Conservation (phyloP, 2,888 invertebrate species). For the Cataglyphis livida region DNA sequence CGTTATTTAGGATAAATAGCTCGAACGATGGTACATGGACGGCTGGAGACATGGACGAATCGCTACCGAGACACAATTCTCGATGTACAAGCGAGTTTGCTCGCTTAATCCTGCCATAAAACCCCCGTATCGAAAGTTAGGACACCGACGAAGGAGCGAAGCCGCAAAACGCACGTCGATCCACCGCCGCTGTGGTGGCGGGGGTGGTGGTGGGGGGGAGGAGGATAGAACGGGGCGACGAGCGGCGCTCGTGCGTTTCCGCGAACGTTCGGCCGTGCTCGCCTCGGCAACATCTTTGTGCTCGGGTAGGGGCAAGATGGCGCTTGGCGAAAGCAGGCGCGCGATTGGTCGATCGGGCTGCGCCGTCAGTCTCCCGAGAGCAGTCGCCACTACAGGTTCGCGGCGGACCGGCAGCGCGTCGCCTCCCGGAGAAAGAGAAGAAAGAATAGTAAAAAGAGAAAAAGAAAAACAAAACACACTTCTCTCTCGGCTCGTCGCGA, state of each 20-base stretch:
- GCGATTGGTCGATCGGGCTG: slow-evolving; percentile 77
- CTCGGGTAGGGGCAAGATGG: slow-evolving; percentile 77
- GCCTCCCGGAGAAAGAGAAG: slow-evolving; percentile 40
- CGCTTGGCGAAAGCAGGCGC: slow-evolving; percentile 73
- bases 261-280: slow-evolving; percentile 64
- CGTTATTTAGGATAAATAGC: slow-evolving; percentile 12
- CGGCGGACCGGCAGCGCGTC: slow-evolving; percentile 66
- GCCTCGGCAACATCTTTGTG: slow-evolving; percentile 72
- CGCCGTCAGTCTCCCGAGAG: slow-evolving; percentile 77
- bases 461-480: slow-evolving; percentile 64
- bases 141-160: slow-evolving; percentile 62
- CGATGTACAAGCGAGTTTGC: not conserved
- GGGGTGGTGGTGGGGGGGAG: not conserved
- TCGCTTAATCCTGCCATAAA: slow-evolving; percentile 68
- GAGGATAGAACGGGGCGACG: slow-evolving; percentile 19
- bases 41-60: not conserved
- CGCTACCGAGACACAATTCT: slow-evolving; percentile 9
- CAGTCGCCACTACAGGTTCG: slow-evolving; percentile 75
- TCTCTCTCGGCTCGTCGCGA: slow-evolving; percentile 69
- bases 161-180: slow-evolving; percentile 71
- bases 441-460: slow-evolving; percentile 11
- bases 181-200: slow-evolving; percentile 11
- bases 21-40: not conserved
- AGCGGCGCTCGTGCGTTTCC: slow-evolving; percentile 70
- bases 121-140: slow-evolving; percentile 71